Percentiles rank a stretch among this genome's conserved stretches.
phyloP scores from a whole-genome alignment of 2,113 vertebrate species.

The Ceyx cyanopectus region DNA sequence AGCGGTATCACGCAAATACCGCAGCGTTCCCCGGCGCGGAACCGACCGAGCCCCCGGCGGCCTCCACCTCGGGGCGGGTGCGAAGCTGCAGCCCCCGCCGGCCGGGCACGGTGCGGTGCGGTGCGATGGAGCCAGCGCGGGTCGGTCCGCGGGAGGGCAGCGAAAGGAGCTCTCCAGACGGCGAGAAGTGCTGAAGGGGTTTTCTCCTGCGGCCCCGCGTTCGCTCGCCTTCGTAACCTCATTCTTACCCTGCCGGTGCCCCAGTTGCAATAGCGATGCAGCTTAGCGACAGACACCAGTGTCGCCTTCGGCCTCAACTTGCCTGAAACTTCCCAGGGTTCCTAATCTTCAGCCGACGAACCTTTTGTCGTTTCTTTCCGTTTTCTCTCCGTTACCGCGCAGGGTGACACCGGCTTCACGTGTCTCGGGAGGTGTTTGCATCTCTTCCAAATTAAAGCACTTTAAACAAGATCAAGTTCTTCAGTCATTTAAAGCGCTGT shows the following conservation, averaged over 20 bases:
- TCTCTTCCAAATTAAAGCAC: not conserved
- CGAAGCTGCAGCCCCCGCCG: not conserved
- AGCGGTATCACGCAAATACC: not conserved
- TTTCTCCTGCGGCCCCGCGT: not conserved
- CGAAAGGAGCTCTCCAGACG: not conserved
- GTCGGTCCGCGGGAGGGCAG: too few relatives aligned
- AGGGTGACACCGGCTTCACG: not conserved
- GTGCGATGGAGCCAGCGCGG: not conserved
- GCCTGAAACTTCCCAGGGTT: not conserved
- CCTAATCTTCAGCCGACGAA: not conserved
- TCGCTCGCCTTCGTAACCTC: not conserved
- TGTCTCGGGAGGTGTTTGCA: not conserved
- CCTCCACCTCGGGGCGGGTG: not conserved
- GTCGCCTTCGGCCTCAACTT: not conserved
- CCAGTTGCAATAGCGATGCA: not conserved
- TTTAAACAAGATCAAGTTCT: not conserved
- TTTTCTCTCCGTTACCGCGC: not conserved
- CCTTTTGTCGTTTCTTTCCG: not conserved
- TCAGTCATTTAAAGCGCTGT: accelerated
- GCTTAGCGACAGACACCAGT: accelerated
- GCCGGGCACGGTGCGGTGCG: accelerated
- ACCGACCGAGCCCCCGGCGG: not conserved
- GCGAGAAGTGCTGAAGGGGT: not conserved
- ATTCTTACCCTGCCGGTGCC: not conserved
- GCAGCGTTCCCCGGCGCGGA: not conserved